These are phyloP conservation scores for Cirrhinus mrigala DNA, from an alignment of 2,797 vertebrate species.

Conservation along the genomic window DNA sequence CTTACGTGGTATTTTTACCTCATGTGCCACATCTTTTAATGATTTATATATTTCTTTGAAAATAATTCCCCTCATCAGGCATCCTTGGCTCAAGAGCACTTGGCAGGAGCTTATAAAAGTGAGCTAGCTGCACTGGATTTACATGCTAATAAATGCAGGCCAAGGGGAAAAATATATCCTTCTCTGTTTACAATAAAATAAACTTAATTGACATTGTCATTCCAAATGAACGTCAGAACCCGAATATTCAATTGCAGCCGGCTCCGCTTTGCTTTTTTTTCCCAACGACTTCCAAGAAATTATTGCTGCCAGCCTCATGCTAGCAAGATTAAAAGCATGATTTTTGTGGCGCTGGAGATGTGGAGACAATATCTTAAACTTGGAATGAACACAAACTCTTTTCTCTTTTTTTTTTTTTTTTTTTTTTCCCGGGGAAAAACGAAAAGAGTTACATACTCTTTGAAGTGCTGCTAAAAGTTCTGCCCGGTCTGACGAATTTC, in stretches of 20 bases:
- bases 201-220: conserved; percentile 75
- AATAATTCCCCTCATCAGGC: conserved; percentile 80
- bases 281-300: conserved; percentile 69
- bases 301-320: conserved; percentile 54
- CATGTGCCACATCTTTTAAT: conserved; percentile 73
- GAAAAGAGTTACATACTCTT: conserved; percentile 40
- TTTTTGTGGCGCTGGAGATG: conserved; percentile 52
- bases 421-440: conserved; percentile 42
- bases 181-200: conserved; percentile 75
- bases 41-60: conserved; percentile 78
- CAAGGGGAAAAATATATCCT: conserved; percentile 72
- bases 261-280: conserved; percentile 60
- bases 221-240: conserved; percentile 72
- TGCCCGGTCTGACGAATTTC: conserved; percentile 25
- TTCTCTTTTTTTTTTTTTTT: neutral
- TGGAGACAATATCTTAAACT: conserved; percentile 53
- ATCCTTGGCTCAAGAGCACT: conserved; percentile 73
- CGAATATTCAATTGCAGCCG: conserved; percentile 67
- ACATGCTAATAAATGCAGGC: conserved; percentile 80
- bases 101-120: conserved; percentile 79
- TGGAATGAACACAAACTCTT: conserved; percentile 10
- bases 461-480: conserved; percentile 3
- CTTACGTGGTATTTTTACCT: conserved; percentile 72
- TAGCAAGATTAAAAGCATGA: conserved; percentile 46
- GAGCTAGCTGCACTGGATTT: conserved; percentile 72